Conservation (phyloP, 1,140 invertebrate genomes). For the Drosophila gunungcola region DNA sequence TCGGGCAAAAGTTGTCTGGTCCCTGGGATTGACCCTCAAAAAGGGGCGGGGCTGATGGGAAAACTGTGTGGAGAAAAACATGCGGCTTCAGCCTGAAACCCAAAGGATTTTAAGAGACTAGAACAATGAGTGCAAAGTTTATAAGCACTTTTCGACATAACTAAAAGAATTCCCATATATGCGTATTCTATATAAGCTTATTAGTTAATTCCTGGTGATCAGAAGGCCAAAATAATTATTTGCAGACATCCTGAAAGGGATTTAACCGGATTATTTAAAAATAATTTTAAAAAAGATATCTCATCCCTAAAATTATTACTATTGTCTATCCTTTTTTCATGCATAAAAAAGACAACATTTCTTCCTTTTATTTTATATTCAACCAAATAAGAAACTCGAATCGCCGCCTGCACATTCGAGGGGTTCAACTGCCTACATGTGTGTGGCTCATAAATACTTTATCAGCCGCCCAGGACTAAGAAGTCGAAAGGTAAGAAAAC, state of each 20-base stretch:
- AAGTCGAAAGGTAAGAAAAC: slow-evolving; percentile 66
- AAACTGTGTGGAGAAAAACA: slow-evolving; percentile 46
- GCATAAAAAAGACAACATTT: too few species aligned
- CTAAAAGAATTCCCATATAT: slow-evolving; percentile 37
- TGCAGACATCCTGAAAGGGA: too few species aligned
- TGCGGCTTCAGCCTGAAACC: slow-evolving; percentile 13
- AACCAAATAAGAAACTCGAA: not conserved
- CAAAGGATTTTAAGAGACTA: slow-evolving; percentile 30
- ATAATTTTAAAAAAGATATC: too few species aligned
- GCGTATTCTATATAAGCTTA: not conserved
- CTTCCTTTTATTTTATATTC: not conserved
- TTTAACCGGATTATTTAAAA: too few species aligned
- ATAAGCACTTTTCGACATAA: slow-evolving; percentile 66
- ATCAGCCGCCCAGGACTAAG: slow-evolving; percentile 62
- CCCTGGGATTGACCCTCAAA: slow-evolving; percentile 17
- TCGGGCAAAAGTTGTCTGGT: slow-evolving; percentile 49
- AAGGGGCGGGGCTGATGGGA: not conserved
- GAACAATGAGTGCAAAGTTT: slow-evolving; percentile 51
- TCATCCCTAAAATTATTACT: too few species aligned
- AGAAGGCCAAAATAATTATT: not conserved
- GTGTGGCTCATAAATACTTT: slow-evolving; percentile 73
- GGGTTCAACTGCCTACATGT: slow-evolving; percentile 29
- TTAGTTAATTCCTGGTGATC: not conserved
- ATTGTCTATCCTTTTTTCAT: too few species aligned
- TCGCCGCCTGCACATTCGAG: slow-evolving; percentile 4